These are phyloP conservation scores for Trissolcus basalis DNA, from an alignment of 1,140 invertebrate genomes.

Conservation along the genomic window DNA sequence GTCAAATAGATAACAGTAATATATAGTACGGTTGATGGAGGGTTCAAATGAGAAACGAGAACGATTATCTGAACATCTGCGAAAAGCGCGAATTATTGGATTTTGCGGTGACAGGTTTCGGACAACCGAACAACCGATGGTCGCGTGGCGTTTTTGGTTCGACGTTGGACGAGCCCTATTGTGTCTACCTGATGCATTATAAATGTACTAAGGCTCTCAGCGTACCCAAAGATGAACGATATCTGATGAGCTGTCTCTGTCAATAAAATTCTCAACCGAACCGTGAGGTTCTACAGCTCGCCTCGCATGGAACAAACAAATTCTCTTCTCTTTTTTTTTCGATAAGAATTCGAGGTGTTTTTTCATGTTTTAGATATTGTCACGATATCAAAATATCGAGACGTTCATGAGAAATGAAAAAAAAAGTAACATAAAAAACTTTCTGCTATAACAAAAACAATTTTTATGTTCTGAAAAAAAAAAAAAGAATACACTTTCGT, in stretches of 20 bases:
- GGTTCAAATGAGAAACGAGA: constrained; percentile 49
- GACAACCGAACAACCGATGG: constrained; percentile 57
- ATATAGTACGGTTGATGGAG: constrained; percentile 66
- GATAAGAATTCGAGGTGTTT: constrained; percentile 17
- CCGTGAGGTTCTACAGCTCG: constrained; percentile 15
- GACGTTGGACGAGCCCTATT: constrained; percentile 41
- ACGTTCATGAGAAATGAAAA: background rate
- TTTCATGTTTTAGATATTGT: constrained; percentile 17
- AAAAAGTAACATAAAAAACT: no score
- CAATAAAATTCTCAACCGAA: constrained; percentile 50
- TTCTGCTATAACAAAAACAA: no score
- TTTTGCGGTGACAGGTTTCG: constrained; percentile 70
- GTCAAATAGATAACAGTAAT: constrained; percentile 62
- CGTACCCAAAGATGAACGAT: constrained; percentile 65
- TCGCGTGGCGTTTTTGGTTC: constrained; percentile 70
- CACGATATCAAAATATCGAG: no score
- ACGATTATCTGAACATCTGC: constrained; percentile 71
- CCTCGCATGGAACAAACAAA: constrained; percentile 26
- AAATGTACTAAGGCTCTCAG: constrained; percentile 31
- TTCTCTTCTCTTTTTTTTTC: constrained; percentile 26
- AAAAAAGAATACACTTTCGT: background rate
- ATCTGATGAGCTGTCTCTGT: constrained; percentile 70
- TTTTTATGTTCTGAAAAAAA: no score
- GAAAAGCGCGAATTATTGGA: constrained; percentile 69
- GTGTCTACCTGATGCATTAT: constrained; percentile 35